A percentile compares a stretch with the other conserved stretches of the same genome.
Conservation (phyloP, 30 jellyfish, hydroid and myxozoan species). For the Hydra vulgaris region DNA sequence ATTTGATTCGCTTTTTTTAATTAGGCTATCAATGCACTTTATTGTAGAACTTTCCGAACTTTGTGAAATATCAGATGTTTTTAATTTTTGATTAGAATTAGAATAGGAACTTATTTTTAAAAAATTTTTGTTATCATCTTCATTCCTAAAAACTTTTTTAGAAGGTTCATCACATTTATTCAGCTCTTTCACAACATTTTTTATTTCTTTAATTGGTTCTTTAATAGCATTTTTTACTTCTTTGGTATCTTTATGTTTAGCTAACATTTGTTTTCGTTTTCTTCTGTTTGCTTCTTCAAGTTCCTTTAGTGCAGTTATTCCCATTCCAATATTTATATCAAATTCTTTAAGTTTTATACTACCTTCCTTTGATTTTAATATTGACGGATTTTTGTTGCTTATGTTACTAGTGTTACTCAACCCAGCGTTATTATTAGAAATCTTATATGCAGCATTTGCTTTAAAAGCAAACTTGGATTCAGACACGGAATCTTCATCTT, state of each 20-base stretch:
- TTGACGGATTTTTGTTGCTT: too few species aligned
- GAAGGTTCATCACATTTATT: too few species aligned
- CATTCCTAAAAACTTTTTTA: too few species aligned
- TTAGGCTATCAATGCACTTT: neutral
- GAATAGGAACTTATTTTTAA: neutral
- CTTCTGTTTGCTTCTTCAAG: neutral
- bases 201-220: neutral
- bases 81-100: neutral
- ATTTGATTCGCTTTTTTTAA: neutral
- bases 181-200: neutral
- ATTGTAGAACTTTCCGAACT: neutral
- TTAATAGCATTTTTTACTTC: neutral
- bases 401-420: too few species aligned
- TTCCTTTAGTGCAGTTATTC: neutral
- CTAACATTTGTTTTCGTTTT: slow-evolving; percentile 2
- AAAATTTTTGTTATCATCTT: neutral
- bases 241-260: neutral
- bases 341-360: neutral
- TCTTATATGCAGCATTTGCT: neutral
- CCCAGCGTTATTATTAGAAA: neutral
- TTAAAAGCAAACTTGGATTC: neutral
- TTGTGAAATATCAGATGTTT: neutral
- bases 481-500: neutral
- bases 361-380: neutral
- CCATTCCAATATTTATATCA: slow-evolving; percentile 8